phyloP scores from a whole-genome alignment of 2,797 vertebrate genomes.

The Argya squamiceps region DNA sequence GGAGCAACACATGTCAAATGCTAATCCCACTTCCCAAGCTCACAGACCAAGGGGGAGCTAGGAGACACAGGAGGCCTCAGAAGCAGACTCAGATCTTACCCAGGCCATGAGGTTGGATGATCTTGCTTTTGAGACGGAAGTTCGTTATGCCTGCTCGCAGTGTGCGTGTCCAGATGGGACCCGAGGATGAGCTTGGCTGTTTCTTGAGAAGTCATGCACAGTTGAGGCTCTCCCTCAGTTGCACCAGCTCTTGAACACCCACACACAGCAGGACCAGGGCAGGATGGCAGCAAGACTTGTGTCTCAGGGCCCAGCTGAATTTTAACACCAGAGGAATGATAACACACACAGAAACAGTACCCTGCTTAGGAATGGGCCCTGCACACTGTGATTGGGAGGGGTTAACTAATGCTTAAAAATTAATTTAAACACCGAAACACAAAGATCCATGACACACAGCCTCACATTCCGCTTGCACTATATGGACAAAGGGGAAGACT shows the following conservation, averaged over 20 bases:
- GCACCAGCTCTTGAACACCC: background rate
- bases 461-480: background rate
- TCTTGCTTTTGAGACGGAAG: background rate
- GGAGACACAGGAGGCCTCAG: background rate
- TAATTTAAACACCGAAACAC: background rate
- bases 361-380: background rate
- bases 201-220: background rate
- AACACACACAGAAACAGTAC: background rate
- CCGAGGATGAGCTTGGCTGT: accelerated
- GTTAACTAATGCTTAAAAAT: background rate
- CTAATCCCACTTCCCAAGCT: background rate
- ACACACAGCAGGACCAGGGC: background rate
- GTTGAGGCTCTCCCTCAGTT: background rate
- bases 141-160: background rate
- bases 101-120: accelerated
- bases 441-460: background rate
- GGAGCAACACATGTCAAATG: accelerated
- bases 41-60: accelerated
- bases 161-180: background rate
- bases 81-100: background rate
- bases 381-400: background rate
- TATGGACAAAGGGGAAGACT: accelerated
- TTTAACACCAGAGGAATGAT: background rate
- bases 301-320: background rate
- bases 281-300: background rate